phyloP scores from a whole-genome alignment of 2,888 invertebrate genomes.

The Dione juno region DNA sequence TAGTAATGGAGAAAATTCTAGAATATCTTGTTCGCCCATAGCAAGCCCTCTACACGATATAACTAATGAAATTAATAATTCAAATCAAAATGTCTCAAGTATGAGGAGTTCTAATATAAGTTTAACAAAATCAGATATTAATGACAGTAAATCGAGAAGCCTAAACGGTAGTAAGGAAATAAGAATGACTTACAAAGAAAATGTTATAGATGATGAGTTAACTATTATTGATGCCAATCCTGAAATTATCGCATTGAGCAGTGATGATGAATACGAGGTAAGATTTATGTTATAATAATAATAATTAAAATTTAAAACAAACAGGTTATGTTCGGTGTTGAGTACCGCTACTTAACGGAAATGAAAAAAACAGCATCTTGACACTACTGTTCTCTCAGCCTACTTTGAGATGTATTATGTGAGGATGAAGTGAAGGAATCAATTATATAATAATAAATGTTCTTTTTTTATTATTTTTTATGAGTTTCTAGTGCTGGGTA shows the following conservation, averaged over 20 bases:
- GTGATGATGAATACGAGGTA: conserved; percentile 74
- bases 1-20: conserved; percentile 51
- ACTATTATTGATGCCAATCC: conserved; percentile 67
- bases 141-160: conserved; percentile 49
- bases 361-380: no score
- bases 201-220: conserved; percentile 66
- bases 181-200: conserved; percentile 49
- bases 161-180: conserved; percentile 45
- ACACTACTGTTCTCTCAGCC: no score
- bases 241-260: conserved; percentile 75
- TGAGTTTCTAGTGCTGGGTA: no score
- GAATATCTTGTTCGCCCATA: conserved; percentile 68
- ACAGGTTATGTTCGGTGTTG: no score
- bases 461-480: no score
- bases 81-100: conserved; percentile 26
- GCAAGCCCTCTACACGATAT: conserved; percentile 63
- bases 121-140: conserved; percentile 39
- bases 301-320: no score
- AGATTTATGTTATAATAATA: conserved; percentile 39
- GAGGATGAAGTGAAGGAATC: no score
- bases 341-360: no score
- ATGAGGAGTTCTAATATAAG: conserved; percentile 36
- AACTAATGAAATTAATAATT: conserved; percentile 52
- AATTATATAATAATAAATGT: no score
- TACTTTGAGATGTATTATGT: no score